A percentile compares a stretch with the other conserved stretches of the same genome.
phyloP scores from a whole-genome alignment of 2,113 vertebrate species.

The Burhinus bistriatus region DNA sequence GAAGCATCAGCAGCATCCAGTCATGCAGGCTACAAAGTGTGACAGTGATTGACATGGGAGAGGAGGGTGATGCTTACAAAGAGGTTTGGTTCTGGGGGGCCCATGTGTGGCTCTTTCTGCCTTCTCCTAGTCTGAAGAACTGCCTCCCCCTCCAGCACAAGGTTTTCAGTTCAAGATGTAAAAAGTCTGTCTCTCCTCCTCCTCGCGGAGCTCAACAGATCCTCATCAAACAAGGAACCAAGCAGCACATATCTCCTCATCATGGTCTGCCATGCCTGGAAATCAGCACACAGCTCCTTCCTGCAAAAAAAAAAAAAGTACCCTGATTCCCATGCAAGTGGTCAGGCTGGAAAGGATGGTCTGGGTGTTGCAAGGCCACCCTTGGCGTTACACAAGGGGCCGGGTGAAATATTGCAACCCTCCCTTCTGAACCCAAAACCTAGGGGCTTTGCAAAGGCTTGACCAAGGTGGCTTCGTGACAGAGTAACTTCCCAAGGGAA shows the following conservation, averaged over 20 bases:
- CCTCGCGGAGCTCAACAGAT: background rate
- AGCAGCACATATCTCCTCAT: background rate
- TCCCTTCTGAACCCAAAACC: background rate
- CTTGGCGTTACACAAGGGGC: too few species aligned
- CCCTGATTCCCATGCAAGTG: background rate
- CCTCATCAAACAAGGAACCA: background rate
- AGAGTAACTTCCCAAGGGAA: slow-evolving; percentile 21
- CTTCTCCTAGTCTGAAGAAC: background rate
- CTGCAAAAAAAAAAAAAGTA: background rate
- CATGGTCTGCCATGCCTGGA: background rate
- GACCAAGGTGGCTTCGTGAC: background rate
- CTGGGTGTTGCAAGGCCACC: background rate
- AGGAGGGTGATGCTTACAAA: background rate
- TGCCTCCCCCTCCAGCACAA: background rate
- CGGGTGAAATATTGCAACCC: background rate
- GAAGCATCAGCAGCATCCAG: background rate
- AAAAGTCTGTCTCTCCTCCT: background rate
- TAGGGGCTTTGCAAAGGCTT: background rate
- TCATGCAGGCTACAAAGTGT: background rate
- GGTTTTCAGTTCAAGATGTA: background rate
- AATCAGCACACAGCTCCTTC: background rate
- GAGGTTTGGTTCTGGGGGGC: background rate
- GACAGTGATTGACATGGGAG: accelerated
- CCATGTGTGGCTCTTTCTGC: accelerated
- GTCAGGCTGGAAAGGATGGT: background rate